A percentile compares a stretch with the other conserved stretches of the same genome.
Evolutionary conservation across 2,888 invertebrate species (phyloP).

Genomic region (Ceraclea dissimilis): DNA sequence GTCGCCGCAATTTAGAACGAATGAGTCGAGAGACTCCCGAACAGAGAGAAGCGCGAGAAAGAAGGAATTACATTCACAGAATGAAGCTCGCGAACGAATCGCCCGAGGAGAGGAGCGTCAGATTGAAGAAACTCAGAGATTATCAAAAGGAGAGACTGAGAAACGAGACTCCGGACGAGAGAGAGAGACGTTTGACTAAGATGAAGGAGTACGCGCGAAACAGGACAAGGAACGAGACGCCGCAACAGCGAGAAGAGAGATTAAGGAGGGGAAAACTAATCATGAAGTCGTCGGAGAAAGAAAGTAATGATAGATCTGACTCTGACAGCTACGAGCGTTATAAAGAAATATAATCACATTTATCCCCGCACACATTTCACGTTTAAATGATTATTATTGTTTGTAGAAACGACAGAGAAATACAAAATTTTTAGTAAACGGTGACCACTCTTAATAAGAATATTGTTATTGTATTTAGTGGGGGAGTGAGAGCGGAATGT

Average conservation of each 20-base stretch:
- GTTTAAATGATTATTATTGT: no score
- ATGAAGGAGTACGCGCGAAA: constrained; percentile 3
- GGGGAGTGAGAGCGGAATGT: no score
- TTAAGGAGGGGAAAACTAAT: neutral
- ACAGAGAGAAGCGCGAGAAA: neutral
- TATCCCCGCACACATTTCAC: no score
- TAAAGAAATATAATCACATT: constrained; percentile 1
- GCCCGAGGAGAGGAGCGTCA: neutral
- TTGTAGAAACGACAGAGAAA: no score
- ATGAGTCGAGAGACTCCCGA: constrained; percentile 3
- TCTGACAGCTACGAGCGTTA: neutral
- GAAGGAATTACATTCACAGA: neutral
- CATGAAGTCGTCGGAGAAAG: neutral
- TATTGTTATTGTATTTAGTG: no score
- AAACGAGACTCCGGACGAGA: constrained; percentile 9
- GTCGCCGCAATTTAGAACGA: neutral
- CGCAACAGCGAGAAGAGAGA: neutral
- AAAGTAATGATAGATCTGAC: neutral
- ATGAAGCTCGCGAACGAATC: constrained; percentile 4
- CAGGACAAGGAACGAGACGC: neutral
- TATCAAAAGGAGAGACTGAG: constrained; percentile 6
- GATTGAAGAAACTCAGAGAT: constrained; percentile 4
- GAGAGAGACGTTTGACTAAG: constrained; percentile 7
- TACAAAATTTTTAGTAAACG: no score
- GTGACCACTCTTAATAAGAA: no score